phyloP scores from a whole-genome alignment of 2,888 invertebrate species.

The Caenorhabditis parvicauda region DNA sequence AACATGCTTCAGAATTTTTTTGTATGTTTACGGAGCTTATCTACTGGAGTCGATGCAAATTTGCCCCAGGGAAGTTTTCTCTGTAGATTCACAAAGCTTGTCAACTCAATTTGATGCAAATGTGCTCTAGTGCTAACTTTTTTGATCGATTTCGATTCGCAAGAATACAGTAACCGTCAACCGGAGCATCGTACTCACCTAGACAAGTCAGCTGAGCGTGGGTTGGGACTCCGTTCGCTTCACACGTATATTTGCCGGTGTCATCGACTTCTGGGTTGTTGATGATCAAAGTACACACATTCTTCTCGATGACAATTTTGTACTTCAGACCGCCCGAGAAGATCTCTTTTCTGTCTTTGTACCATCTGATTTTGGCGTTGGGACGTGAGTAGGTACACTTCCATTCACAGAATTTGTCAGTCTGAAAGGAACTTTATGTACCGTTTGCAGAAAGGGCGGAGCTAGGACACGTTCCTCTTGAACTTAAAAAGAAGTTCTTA shows the following conservation, averaged over 20 bases:
- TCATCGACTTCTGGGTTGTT: conserved; percentile 87
- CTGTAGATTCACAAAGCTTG: too few species aligned
- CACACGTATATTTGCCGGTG: conserved; percentile 91
- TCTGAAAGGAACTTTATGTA: conserved; percentile 64
- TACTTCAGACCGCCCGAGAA: conserved; percentile 77
- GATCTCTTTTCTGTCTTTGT: conserved; percentile 61
- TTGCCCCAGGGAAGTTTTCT: too few species aligned
- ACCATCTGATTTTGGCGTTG: conserved; percentile 70
- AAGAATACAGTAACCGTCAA: background rate
- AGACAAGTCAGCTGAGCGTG: conserved; percentile 91
- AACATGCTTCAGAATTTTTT: too few species aligned
- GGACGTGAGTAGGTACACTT: conserved; percentile 93
- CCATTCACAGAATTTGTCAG: conserved; percentile 89
- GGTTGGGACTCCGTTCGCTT: conserved; percentile 84
- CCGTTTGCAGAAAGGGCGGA: too few species aligned
- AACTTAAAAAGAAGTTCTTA: background rate
- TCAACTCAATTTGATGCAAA: too few species aligned
- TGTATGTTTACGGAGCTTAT: too few species aligned
- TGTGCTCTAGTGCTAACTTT: too few species aligned
- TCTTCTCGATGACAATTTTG: conserved; percentile 88
- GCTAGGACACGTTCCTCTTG: too few species aligned
- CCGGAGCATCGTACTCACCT: conserved; percentile 66
- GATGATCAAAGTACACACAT: conserved; percentile 85
- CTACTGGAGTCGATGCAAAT: too few species aligned
- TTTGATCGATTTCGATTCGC: too few species aligned